Evolutionary conservation across 2,797 vertebrate species (phyloP).

Genomic region (Darevskia nairensis): DNA sequence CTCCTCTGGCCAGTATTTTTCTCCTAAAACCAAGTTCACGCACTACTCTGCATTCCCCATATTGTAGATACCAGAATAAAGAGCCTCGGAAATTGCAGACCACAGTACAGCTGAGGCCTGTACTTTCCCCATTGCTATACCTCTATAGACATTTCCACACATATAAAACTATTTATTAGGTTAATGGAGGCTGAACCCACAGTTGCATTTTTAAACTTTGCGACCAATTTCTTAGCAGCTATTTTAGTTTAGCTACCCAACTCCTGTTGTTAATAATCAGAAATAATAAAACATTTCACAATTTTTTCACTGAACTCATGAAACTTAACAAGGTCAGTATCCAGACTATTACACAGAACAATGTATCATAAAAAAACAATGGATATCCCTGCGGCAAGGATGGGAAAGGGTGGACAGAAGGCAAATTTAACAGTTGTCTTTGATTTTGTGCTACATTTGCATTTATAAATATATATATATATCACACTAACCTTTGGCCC

Average conservation of each 20-base stretch:
- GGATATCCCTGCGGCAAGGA: background rate
- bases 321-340: background rate
- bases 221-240: too few species aligned
- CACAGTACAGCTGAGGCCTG: too few species aligned
- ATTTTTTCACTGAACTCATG: background rate
- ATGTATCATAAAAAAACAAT: background rate
- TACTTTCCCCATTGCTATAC: too few species aligned
- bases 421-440: background rate
- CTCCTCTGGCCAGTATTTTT: too few species aligned
- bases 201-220: too few species aligned
- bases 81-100: background rate
- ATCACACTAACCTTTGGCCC: slow-evolving; percentile 89
- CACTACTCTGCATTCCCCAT: too few species aligned
- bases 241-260: too few species aligned
- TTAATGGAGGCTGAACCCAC: too few species aligned
- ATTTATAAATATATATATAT: too few species aligned
- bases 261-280: too few species aligned
- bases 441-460: background rate
- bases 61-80: background rate
- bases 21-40: background rate
- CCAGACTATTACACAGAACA: background rate
- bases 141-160: too few species aligned
- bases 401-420: background rate
- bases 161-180: too few species aligned
- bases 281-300: background rate